Evolutionary conservation across 1,140 invertebrate species (phyloP).

Genomic region (Anoplolepis gracilipes): DNA sequence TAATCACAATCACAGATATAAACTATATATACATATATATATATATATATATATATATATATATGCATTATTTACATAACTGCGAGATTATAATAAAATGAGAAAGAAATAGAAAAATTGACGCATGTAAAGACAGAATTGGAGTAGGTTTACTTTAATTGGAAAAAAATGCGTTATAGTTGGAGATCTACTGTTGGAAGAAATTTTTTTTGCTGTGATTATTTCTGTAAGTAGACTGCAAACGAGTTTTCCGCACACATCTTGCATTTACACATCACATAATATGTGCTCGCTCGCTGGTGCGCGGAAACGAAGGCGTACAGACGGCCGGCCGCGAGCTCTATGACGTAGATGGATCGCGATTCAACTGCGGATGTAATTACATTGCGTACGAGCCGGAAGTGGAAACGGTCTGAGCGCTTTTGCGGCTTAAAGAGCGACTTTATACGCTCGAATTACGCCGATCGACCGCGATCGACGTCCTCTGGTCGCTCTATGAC

Average conservation of each 20-base stretch:
- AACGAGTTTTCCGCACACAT: background rate
- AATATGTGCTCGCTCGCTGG: conserved; percentile 29
- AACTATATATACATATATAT: too few relatives aligned
- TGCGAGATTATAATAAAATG: too few relatives aligned
- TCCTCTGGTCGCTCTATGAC: background rate
- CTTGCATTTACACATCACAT: background rate
- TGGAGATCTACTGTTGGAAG: too few relatives aligned
- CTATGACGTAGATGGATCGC: conserved; percentile 60
- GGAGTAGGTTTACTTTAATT: too few relatives aligned
- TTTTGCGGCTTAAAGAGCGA: conserved; percentile 69
- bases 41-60: too few relatives aligned
- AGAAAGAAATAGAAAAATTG: too few relatives aligned
- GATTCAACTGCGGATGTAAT: conserved; percentile 74
- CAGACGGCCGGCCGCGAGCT: conserved; percentile 34
- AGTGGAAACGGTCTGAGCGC: conserved; percentile 71
- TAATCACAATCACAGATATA: too few relatives aligned
- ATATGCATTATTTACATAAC: too few relatives aligned
- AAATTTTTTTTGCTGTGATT: too few relatives aligned
- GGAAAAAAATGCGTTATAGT: too few relatives aligned
- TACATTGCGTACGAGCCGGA: conserved; percentile 71
- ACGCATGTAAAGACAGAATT: too few relatives aligned
- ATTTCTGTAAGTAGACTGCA: background rate
- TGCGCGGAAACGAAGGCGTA: conserved; percentile 50
- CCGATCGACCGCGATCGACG: conserved; percentile 61
- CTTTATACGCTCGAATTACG: conserved; percentile 71